Percentiles rank a stretch among this genome's conserved stretches.
Evolutionary conservation across 2,113 vertebrate species (phyloP).

Genomic region (Marmota flaviventris): DNA sequence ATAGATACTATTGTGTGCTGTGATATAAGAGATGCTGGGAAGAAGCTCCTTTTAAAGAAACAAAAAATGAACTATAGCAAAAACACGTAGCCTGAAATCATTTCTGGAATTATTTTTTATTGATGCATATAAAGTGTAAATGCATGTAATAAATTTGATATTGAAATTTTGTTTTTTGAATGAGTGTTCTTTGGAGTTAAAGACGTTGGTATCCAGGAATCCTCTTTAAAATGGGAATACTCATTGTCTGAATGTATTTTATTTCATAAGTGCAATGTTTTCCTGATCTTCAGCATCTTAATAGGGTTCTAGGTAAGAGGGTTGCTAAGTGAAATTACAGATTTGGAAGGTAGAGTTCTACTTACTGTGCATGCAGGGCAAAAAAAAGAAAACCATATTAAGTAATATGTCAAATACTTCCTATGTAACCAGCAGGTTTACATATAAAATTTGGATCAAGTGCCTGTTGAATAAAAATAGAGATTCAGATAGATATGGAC

Average conservation of each 20-base stretch:
- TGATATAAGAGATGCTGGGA: not conserved
- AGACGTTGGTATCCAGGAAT: not conserved
- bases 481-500: not conserved
- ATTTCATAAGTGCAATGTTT: not conserved
- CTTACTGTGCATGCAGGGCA: not conserved
- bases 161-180: not conserved
- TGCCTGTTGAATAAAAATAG: not conserved
- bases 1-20: not conserved
- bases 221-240: not conserved
- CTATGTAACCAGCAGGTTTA: not conserved
- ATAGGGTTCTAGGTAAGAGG: not conserved
- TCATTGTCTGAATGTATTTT: not conserved
- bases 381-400: not conserved
- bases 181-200: not conserved
- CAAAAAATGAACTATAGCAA: not conserved
- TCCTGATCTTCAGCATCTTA: not conserved
- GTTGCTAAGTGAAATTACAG: not conserved
- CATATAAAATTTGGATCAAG: not conserved
- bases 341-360: not conserved
- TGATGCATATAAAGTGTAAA: not conserved
- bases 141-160: not conserved
- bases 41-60: not conserved
- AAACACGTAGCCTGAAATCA: not conserved
- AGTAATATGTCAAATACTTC: not conserved
- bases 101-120: not conserved